Conservation (phyloP, 2,113 vertebrate species). For the Brachyhypopomus occidentalis region DNA sequence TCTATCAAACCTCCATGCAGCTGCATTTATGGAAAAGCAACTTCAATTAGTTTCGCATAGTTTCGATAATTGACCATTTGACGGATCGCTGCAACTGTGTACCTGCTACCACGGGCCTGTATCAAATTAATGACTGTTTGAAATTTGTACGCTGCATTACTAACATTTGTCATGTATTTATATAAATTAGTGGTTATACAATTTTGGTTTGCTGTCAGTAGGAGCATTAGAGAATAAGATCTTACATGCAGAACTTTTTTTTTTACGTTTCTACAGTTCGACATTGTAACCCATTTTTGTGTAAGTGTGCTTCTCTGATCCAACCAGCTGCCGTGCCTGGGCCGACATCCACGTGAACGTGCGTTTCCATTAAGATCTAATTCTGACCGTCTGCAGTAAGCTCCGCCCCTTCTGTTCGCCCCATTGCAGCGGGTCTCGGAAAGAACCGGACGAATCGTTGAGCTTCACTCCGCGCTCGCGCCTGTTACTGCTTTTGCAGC, state of each 20-base stretch:
- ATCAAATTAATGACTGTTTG: too few relatives aligned
- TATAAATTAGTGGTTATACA: too few relatives aligned
- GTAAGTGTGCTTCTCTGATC: too few relatives aligned
- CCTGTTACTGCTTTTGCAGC: conserved; percentile 69
- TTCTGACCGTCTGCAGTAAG: conserved; percentile 32
- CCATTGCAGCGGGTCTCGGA: conserved; percentile 44
- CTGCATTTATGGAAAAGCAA: background rate
- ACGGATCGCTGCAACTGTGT: too few relatives aligned
- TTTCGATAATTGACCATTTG: background rate
- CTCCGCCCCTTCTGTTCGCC: conserved; percentile 56
- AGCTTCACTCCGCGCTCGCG: conserved; percentile 36
- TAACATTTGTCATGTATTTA: too few relatives aligned
- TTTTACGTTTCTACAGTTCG: too few relatives aligned
- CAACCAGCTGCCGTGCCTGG: background rate
- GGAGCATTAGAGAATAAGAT: too few relatives aligned
- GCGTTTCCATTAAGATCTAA: conserved; percentile 37
- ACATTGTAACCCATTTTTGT: too few relatives aligned
- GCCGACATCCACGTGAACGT: background rate
- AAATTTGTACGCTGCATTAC: too few relatives aligned
- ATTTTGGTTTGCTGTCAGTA: too few relatives aligned
- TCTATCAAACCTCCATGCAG: background rate
- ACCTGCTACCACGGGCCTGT: too few relatives aligned
- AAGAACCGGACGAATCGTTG: conserved; percentile 43
- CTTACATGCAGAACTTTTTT: too few relatives aligned
- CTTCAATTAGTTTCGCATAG: background rate